Percentiles rank a stretch among this genome's conserved stretches.
Evolutionary conservation across 2,113 vertebrate genomes (phyloP).

Genomic region (Scatophagus argus): DNA sequence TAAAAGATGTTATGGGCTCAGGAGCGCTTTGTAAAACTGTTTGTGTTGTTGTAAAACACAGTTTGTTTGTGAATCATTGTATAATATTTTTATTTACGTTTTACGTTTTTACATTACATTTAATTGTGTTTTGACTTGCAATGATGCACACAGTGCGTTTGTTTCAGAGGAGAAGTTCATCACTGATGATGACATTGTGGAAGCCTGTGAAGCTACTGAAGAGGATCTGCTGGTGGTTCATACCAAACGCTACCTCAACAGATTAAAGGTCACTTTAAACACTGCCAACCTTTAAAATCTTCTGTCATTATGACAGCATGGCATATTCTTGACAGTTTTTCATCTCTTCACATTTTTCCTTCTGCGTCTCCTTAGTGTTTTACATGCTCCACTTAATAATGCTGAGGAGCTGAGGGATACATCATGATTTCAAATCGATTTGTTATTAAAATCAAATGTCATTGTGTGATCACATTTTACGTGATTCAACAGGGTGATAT

Average conservation of each 20-base stretch:
- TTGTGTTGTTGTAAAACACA: too few species aligned
- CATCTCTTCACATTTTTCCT: background rate
- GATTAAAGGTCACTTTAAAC: constrained; percentile 88
- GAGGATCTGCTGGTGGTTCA: constrained; percentile 94
- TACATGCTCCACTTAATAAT: background rate
- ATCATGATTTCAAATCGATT: background rate
- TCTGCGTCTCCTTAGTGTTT: background rate
- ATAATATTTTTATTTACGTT: too few species aligned
- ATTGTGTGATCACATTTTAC: background rate
- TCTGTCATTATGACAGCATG: background rate
- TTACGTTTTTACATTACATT: too few species aligned
- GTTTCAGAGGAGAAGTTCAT: constrained; percentile 91
- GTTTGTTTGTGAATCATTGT: too few species aligned
- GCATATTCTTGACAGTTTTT: too few species aligned
- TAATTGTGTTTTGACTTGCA: background rate
- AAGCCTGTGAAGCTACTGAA: constrained; percentile 92
- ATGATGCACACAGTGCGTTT: constrained; percentile 9
- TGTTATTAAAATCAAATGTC: background rate
- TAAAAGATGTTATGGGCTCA: too few species aligned
- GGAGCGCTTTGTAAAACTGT: too few species aligned
- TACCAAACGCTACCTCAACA: constrained; percentile 91
- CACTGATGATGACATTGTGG: constrained; percentile 89
- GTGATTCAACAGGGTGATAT: too few species aligned
- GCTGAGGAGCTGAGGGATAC: background rate
- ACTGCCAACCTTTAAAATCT: background rate